Conservation (phyloP, 2,797 vertebrate genomes). For the Melopsittacus undulatus region DNA sequence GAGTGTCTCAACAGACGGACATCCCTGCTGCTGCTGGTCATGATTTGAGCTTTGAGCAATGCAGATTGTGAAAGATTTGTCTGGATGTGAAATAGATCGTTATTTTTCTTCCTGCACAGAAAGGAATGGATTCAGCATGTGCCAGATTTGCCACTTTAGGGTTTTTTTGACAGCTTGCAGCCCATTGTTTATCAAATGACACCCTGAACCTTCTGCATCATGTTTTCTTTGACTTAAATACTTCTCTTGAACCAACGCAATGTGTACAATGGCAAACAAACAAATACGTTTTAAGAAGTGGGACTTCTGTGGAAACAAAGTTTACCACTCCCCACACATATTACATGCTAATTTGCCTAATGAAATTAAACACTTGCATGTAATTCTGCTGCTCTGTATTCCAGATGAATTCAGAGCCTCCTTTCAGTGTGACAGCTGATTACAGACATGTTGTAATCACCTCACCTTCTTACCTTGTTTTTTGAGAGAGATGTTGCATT, state of each 20-base stretch:
- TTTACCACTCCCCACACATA: not conserved
- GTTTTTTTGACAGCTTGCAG: not conserved
- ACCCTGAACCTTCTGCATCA: not conserved
- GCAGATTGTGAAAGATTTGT: conserved; percentile 27
- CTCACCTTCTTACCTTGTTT: not conserved
- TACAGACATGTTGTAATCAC: not conserved
- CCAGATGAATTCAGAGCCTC: not conserved
- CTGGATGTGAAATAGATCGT: conserved; percentile 10
- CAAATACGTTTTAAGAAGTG: not conserved
- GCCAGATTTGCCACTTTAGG: not conserved
- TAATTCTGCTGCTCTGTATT: not conserved
- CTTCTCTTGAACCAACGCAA: not conserved
- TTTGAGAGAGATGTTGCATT: not conserved
- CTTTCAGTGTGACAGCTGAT: not conserved
- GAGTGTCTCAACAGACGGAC: rapidly evolving
- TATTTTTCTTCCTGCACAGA: conserved; percentile 47
- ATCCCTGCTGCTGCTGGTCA: not conserved
- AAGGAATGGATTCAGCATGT: conserved; percentile 39
- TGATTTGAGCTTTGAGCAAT: not conserved
- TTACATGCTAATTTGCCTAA: not conserved
- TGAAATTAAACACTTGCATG: not conserved
- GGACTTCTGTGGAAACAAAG: not conserved
- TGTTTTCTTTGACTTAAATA: conserved; percentile 16
- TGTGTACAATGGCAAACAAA: not conserved
- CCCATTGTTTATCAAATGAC: conserved; percentile 34